Evolutionary conservation across 2,888 invertebrate genomes (phyloP), one percentile per base, ranked within the genome.

Genomic region (Lucinisca nassula): DNA sequence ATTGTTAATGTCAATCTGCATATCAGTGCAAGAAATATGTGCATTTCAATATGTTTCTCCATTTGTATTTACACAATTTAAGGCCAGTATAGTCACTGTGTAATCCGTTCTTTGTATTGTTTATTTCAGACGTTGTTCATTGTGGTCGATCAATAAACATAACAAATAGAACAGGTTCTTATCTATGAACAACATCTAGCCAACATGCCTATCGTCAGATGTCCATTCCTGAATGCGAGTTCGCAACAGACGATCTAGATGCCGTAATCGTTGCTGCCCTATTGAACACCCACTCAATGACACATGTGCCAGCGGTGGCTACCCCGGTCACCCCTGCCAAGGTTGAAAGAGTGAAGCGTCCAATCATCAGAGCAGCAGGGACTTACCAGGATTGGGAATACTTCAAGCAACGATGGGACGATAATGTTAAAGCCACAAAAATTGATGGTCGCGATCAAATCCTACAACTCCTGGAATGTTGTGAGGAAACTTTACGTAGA

Each of bases 121-220:
- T n/a, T n/a, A n/a, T n/a, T n/a, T n/a, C n/a, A n/a, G n/a, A n/a
- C n/a, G n/a, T n/a, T n/a, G n/a, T n/a, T n/a, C n/a, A n/a, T n/a
- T n/a, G n/a, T n/a, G n/a, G n/a, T n/a, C n/a, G n/a, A n/a, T n/a
- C n/a, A n/a, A n/a, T n/a, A n/a, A n/a, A n/a, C n/a, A n/a, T n/a
- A n/a, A 35, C 72, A 72, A 72, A 12, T 72, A 17, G 72, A 67
- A 67, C 67, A 67, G 24, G 67, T 67, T 67, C 67, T 67, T 67
- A 67, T 67, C 24, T 14, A 67, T 67, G 67, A 67, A 67, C 67
- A 24, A 67, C 21, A 24, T 24, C 35, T n/a, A 72, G 35, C 30
- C 14, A 72, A 72, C 30, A 72, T 72, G 72, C 72, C 72, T 10
- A 35, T 17, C 14, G 72, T 72, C 10, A 12, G 6, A 12, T 72